phyloP scores from a whole-genome alignment of 2,888 invertebrate genomes.

The Scaptomyza reducta region DNA sequence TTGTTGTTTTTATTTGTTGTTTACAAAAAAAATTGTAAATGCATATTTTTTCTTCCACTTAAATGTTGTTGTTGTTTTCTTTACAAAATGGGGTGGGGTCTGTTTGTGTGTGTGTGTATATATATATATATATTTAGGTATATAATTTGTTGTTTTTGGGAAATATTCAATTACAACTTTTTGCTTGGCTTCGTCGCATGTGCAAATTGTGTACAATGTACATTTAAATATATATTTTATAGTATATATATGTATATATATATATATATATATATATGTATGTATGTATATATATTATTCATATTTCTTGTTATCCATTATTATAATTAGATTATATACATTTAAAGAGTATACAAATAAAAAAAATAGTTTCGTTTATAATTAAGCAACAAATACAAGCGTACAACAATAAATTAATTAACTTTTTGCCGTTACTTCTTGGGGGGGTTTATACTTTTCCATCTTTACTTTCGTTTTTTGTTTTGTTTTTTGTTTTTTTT shows the following conservation, averaged over 20 bases:
- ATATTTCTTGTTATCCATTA: conserved; percentile 35
- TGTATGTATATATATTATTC: neutral
- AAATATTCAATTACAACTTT: conserved; percentile 35
- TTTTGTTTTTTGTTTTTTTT: conserved; percentile 11
- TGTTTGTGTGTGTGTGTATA: neutral
- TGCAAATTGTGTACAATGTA: conserved; percentile 32
- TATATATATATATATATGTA: neutral
- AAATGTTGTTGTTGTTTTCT: conserved; percentile 36
- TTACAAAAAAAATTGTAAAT: conserved; percentile 65
- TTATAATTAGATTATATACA: conserved; percentile 54
- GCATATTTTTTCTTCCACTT: conserved; percentile 47
- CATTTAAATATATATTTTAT: conserved; percentile 38
- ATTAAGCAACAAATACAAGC: conserved; percentile 77
- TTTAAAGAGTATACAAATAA: conserved; percentile 61
- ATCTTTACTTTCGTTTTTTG: conserved; percentile 30
- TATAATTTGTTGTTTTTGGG: conserved; percentile 18
- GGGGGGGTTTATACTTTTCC: conserved; percentile 27
- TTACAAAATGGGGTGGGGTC: conserved; percentile 32
- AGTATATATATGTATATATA: neutral
- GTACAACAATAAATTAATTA: conserved; percentile 75
- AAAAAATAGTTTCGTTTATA: conserved; percentile 61
- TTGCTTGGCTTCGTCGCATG: conserved; percentile 31
- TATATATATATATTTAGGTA: conserved; percentile 1
- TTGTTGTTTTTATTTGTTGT: conserved; percentile 60
- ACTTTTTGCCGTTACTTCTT: conserved; percentile 72